phyloP scores from a whole-genome alignment of 2,113 vertebrate genomes.

The Romanogobio albipinnatus region DNA sequence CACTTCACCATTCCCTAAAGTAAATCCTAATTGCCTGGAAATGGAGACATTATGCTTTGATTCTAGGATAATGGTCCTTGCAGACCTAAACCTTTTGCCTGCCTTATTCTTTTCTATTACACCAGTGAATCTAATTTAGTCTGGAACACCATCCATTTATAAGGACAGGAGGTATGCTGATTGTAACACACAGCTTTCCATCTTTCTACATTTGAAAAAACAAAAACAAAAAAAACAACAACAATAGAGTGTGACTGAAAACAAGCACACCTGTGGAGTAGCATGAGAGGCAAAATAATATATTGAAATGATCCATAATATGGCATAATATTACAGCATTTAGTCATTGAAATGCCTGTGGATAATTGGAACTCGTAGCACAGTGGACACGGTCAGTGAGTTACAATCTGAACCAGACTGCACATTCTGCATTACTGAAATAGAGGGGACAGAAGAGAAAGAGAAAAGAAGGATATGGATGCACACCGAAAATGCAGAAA shows the following conservation, averaged over 20 bases:
- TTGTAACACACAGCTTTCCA: neutral
- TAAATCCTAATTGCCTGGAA: conserved; percentile 18
- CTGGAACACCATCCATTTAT: conserved; percentile 5
- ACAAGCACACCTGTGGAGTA: neutral
- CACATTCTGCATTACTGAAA: neutral
- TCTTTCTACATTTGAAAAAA: neutral
- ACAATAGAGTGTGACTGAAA: neutral
- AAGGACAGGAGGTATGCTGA: neutral
- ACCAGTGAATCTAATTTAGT: neutral
- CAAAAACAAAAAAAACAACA: neutral
- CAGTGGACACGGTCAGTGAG: neutral
- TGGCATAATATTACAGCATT: neutral
- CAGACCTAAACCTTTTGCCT: neutral
- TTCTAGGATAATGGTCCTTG: neutral
- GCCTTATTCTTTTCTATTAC: conserved; percentile 17
- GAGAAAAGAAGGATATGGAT: neutral
- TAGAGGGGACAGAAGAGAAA: neutral
- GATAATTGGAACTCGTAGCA: neutral
- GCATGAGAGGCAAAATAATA: neutral
- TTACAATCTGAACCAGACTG: neutral
- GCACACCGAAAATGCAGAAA: neutral
- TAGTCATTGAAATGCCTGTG: neutral
- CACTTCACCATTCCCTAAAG: neutral
- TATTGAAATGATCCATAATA: neutral
- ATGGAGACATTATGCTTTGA: conserved; percentile 24